Percentiles rank a stretch among this genome's conserved stretches.
Conservation (phyloP, 2,888 invertebrate species). For the Biston stratarius region DNA sequence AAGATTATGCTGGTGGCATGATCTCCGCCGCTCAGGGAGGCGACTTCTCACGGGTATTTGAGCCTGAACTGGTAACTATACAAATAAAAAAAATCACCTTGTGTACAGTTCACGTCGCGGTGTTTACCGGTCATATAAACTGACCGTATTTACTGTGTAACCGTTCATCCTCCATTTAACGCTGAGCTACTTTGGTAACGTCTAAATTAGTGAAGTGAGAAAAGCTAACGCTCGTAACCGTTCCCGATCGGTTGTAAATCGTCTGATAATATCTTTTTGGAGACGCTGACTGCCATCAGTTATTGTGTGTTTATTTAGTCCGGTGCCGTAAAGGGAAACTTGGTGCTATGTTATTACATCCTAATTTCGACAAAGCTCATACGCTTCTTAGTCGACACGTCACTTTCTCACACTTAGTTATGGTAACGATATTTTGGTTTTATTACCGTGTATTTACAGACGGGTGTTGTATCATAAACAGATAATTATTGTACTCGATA, state of each 20-base stretch:
- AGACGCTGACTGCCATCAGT: constrained; percentile 70
- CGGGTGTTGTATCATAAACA: constrained; percentile 47
- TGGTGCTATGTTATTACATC: constrained; percentile 68
- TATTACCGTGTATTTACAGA: constrained; percentile 62
- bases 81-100: constrained; percentile 80
- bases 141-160: constrained; percentile 79
- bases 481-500: constrained; percentile 49
- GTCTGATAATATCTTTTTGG: constrained; percentile 79
- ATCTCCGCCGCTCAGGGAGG: constrained; percentile 57
- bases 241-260: constrained; percentile 80
- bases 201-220: constrained; percentile 85
- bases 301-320: constrained; percentile 76
- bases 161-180: constrained; percentile 82
- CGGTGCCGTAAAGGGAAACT: constrained; percentile 72
- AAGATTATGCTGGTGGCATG: constrained; percentile 71
- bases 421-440: constrained; percentile 62
- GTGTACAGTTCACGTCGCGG: constrained; percentile 84
- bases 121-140: constrained; percentile 82
- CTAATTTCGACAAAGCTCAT: constrained; percentile 70
- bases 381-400: constrained; percentile 66
- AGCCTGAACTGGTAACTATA: constrained; percentile 74
- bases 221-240: constrained; percentile 82
- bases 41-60: constrained; percentile 84
- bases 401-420: constrained; percentile 67
- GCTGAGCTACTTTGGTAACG: constrained; percentile 82